Base-by-base conservation (phyloP, 2,888 invertebrate genomes). In the Rhopalosiphum nymphaeae region DNA sequence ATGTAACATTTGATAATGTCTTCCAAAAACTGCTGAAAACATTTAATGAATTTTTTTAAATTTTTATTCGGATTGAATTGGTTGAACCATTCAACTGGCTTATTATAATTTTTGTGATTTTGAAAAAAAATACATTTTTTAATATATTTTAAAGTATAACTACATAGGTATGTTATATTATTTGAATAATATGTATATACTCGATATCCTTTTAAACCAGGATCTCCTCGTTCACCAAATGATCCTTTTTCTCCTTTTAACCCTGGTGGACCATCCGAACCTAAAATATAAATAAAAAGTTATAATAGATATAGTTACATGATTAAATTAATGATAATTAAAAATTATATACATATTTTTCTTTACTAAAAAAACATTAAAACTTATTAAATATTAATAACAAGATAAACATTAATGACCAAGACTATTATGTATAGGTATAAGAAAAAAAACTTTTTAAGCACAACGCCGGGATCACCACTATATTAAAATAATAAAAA, bases 121-220 rank as follows among this genome's bases (percentile, higher is more conserved):
- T 2, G 21, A 36, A 78, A 78, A 9, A 21, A 78, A 78, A 78
- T 21, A 4, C 5, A 25, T 25, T 5, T 1, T n/a, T 9, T 53
- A 53, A 78, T 67, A 16, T n/a, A 67, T n/a, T 67, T 67, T n/a
- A 16, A 67, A 78, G 21, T 21, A 36, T 36, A 36, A 36, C 21
- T 78, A 29, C 29, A 29, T 21, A 53, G 21, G 53, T 53, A 53
- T 53, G 5, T 49, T 84, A 36, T 44, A 53, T 86, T 36, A 56
- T 78, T 56, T 57, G 3, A 91, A 93, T 92, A 85, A n/a, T 53
- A 21, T 92, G 84, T 90, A 89, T 57, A 96, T 96, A 98, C 98
- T 96, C 98, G 96, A 96, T 97, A 97, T 95, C 99, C 99, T 96
- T 98, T 98, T 95, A 98, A 98, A 46, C 99, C 99, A 44, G 96